Base-by-base conservation (phyloP, 1,140 invertebrate species). In the Stegodyphus mimosarum region DNA sequence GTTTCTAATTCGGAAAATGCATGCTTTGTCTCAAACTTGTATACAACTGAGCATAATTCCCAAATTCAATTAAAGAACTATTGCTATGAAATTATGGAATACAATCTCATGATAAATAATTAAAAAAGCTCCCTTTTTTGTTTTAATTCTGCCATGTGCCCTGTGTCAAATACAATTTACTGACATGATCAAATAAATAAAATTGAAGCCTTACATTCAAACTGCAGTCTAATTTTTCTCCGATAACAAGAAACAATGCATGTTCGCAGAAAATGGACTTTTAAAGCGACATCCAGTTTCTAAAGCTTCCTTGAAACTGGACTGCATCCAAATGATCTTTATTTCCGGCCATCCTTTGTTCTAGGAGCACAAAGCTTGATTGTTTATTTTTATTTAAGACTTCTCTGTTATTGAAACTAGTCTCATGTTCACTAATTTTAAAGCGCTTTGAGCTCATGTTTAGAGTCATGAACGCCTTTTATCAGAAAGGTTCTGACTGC, bases 161-260 rank as follows among this genome's bases (percentile, higher is more conserved):
- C 3, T 33, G 33, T 33, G 33, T 3, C 33, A 33, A 33, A 33
- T 33, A 33, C 33, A 33, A 79, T 69, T 70, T 67, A 10, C 18
- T 70, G 66, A 9, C 55, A 60, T 60, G 13, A 74, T 17, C n/a
- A 60, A 73, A 52, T 66, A 83, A 83, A 83, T 74, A 73, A 83
- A 74, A 83, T 18, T 66, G 18, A 66, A 66, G 71, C 33, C 49
- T 66, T 66, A n/a, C n/a, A 83, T 66, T 83, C 18, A 52, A 79
- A 63, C 51, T 70, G 66, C 55, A 74, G 74, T 74, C 74, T 72
- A 83, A 83, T 83, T 72, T 74, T 11, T 63, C 70, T 60, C 49
- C n/a, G 53, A 74, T 67, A 83, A 66, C 71, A 66, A 83, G 80
- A 83, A 83, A 83, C 60, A 74, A 74, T 72, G 52, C 79, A 83